phyloP scores from a whole-genome alignment of 2,888 invertebrate species.

The Andrena minutula region DNA sequence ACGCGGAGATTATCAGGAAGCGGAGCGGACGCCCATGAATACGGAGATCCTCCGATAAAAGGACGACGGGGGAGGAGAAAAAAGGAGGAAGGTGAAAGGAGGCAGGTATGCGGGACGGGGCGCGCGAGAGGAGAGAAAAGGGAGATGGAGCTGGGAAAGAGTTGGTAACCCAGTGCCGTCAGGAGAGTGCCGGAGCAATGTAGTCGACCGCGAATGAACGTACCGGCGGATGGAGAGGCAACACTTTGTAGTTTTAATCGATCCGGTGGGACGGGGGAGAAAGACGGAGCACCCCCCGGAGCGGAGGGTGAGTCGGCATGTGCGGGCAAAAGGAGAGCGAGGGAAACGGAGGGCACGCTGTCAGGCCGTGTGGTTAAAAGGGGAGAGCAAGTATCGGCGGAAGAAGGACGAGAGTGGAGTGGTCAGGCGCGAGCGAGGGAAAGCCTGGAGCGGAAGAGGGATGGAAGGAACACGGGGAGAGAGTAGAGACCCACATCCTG shows the following conservation, averaged over 20 bases:
- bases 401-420: slow-evolving; percentile 64
- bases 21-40: slow-evolving; percentile 78
- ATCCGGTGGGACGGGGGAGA: slow-evolving; percentile 79
- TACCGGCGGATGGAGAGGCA: slow-evolving; percentile 80
- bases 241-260: slow-evolving; percentile 84
- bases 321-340: slow-evolving; percentile 60
- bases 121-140: slow-evolving; percentile 37
- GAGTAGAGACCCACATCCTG: slow-evolving; percentile 81
- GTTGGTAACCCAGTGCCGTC: slow-evolving; percentile 81
- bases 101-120: slow-evolving; percentile 44
- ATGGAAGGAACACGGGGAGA: slow-evolving; percentile 73
- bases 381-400: slow-evolving; percentile 60
- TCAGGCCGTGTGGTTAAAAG: slow-evolving; percentile 43
- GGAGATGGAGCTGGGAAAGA: slow-evolving; percentile 71
- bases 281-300: slow-evolving; percentile 71
- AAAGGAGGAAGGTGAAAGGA: slow-evolving; percentile 41
- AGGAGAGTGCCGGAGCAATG: slow-evolving; percentile 78
- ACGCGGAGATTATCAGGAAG: slow-evolving; percentile 80
- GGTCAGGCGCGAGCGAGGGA: slow-evolving; percentile 61
- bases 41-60: slow-evolving; percentile 75
- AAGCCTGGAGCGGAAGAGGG: slow-evolving; percentile 70
- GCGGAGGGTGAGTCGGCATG: slow-evolving; percentile 70
- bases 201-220: slow-evolving; percentile 83
- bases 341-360: slow-evolving; percentile 38
- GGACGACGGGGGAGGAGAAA: slow-evolving; percentile 47